Percentiles rank a stretch among this genome's conserved stretches.
phyloP scores from a whole-genome alignment of 2,113 vertebrate species.

The Paratilapia polleni region DNA sequence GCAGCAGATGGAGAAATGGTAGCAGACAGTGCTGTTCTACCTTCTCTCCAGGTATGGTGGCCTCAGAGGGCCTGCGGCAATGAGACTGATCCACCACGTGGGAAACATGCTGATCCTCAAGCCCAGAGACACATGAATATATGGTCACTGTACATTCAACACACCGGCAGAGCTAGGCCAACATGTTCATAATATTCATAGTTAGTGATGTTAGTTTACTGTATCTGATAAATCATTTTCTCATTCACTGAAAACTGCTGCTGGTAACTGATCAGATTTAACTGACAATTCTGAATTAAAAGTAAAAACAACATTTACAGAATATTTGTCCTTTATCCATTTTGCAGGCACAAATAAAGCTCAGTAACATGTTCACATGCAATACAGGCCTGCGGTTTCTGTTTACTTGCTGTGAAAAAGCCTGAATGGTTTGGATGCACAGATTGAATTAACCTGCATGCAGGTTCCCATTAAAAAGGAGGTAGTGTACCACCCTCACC shows the following conservation, averaged over 20 bases:
- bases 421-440: neutral
- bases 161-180: neutral
- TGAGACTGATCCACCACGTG: constrained; percentile 88
- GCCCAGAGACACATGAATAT: neutral
- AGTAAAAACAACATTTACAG: neutral
- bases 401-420: too few relatives aligned
- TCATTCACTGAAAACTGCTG: too few relatives aligned
- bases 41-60: neutral
- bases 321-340: neutral
- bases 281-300: too few relatives aligned
- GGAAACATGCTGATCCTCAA: constrained; percentile 76
- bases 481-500: constrained; percentile 57
- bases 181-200: neutral
- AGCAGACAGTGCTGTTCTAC: neutral
- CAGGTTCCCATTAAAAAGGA: neutral
- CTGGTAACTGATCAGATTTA: too few relatives aligned
- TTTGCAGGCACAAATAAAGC: neutral
- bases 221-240: too few relatives aligned
- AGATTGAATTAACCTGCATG: neutral
- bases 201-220: neutral
- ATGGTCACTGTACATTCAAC: neutral
- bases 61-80: constrained; percentile 76
- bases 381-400: too few relatives aligned
- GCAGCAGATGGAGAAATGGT: too few relatives aligned
- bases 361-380: neutral